Evolutionary conservation across 92 coral and sea anemone species (phyloP), one percentile per base, ranked within the genome.

Genomic region (Porites evermanni): DNA sequence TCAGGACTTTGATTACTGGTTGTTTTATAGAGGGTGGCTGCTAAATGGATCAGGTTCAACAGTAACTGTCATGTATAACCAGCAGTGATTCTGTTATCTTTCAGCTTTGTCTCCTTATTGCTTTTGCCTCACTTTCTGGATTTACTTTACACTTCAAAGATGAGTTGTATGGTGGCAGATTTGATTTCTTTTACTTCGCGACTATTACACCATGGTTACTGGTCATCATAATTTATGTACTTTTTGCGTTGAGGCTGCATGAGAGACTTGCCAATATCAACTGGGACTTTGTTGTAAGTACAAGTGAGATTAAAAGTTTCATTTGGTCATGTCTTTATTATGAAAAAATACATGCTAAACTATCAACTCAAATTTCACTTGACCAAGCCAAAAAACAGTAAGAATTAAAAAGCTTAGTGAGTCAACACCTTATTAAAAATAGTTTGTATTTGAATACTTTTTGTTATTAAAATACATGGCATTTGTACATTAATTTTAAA

Each of bases 181-280:
- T 89, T 86, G 91, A 97, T 72, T 97, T 97, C 89, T 97, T 97
- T 78, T 95, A 93, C 79, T 97, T 97, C 84, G 98, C 94, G 6
- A 95, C 99, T 0, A 79, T 97, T 32, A 95, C 97, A n/a, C 70
- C 95, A n/a, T 97, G 99, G 99, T 88, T 97, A n/a, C 67, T 93
- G 83, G 96, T 93, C 13, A 95, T 95, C 44, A 66, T 80, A 20
- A 77, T 97, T 10, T 97, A 95, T 67, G 75, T 89, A n/a, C 19
- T 97, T 18, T 95, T 95, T 88, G 71, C 82, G 20, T 47, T 89
- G 51, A 91, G 84, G 75, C 59, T 78, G 8, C 78, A 97, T 65
- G 92, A 87, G 75, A 95, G 93, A 74, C 18, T 89, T 32, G 74
- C 87, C 67, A 92, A 78, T 54, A 21, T 95, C 72, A 95, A 97